These are phyloP conservation scores for Centropyge bicolor DNA, from an alignment of 2,797 vertebrate genomes.

Conservation along the genomic window DNA sequence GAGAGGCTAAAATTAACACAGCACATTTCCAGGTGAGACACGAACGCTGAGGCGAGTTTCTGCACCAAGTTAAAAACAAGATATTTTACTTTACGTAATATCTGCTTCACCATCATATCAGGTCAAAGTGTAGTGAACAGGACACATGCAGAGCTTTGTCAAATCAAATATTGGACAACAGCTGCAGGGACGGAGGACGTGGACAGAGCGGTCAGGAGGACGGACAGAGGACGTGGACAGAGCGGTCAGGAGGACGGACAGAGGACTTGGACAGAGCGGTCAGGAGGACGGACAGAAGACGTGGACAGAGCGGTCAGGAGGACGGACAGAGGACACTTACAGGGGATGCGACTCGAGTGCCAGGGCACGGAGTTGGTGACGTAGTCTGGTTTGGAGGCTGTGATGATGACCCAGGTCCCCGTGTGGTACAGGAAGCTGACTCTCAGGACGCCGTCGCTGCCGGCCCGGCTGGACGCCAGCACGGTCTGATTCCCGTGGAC, in stretches of 20 bases:
- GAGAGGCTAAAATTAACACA: not conserved
- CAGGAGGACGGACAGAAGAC: no score
- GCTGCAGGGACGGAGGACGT: no score
- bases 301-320: no score
- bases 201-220: no score
- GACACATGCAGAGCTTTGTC: no score
- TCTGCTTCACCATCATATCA: not conserved
- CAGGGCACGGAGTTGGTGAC: conserved; percentile 96
- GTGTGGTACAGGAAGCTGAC: conserved; percentile 91
- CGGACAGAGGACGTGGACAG: no score
- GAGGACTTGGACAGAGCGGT: no score
- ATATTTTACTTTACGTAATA: not conserved
- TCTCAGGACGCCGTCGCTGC: conserved; percentile 86
- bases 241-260: no score
- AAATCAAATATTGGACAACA: no score
- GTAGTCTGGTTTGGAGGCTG: conserved; percentile 90
- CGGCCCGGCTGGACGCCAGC: conserved; percentile 87
- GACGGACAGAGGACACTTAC: no score
- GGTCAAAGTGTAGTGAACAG: not conserved
- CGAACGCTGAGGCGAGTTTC: not conserved
- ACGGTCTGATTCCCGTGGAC: conserved; percentile 91
- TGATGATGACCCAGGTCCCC: conserved; percentile 94
- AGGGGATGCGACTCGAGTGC: conserved; percentile 92
- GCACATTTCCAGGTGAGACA: conserved; percentile 1
- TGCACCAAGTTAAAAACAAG: not conserved